Evolutionary conservation across 2,113 vertebrate genomes (phyloP).

Genomic region (Climacteris rufus): DNA sequence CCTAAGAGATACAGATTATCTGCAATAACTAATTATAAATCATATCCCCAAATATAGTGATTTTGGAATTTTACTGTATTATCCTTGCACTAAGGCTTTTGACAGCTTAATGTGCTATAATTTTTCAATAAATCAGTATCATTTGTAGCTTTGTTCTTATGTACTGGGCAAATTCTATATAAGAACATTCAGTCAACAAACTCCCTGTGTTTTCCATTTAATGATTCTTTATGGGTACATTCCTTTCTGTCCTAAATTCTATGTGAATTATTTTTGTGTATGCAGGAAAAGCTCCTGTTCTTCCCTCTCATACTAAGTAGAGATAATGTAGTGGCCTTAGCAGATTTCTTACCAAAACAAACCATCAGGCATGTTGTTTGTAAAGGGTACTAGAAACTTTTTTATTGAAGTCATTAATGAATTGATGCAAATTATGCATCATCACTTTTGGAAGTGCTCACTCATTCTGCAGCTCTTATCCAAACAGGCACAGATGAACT

Average conservation of each 20-base stretch:
- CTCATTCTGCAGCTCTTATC: background rate
- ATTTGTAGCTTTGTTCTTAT: background rate
- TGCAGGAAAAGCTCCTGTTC: background rate
- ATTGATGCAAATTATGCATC: background rate
- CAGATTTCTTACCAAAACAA: background rate
- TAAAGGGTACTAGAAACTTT: background rate
- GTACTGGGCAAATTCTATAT: background rate
- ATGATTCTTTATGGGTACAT: background rate
- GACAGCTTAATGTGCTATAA: background rate
- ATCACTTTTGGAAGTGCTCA: background rate
- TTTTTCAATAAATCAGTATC: background rate
- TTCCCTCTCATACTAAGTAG: background rate
- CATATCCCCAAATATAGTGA: background rate
- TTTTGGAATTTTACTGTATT: background rate
- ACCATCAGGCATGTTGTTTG: background rate
- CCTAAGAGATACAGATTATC: background rate
- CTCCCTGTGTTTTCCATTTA: background rate
- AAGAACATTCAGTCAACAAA: background rate
- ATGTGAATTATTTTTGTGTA: rapidly evolving
- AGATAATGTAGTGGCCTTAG: background rate
- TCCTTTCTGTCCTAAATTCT: background rate
- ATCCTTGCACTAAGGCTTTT: background rate
- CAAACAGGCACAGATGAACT: background rate
- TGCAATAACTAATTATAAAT: background rate
- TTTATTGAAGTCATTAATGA: background rate